These are phyloP conservation scores for Excalfactoria chinensis DNA, from an alignment of 2,113 vertebrate genomes.

Conservation along the genomic window DNA sequence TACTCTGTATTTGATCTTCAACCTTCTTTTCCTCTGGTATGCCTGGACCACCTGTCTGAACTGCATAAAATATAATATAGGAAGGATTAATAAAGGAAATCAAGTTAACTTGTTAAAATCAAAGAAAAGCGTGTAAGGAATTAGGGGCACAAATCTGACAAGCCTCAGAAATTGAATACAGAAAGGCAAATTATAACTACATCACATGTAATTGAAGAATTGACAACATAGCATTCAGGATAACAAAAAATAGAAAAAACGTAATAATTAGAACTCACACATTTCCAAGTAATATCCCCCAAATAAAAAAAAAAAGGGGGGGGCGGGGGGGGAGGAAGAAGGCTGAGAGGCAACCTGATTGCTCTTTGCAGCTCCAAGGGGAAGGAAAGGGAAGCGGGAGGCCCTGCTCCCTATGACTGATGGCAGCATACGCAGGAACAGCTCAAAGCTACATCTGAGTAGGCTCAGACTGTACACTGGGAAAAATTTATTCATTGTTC, in stretches of 20 bases:
- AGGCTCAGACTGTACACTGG: background rate
- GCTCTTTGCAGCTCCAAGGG: background rate
- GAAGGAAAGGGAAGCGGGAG: background rate
- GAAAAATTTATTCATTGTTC: background rate
- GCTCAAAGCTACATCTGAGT: background rate
- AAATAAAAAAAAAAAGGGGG: too few relatives aligned
- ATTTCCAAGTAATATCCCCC: background rate
- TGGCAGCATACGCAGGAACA: background rate
- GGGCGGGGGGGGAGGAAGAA: too few relatives aligned
- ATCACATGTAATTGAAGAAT: background rate
- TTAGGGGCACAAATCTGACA: background rate
- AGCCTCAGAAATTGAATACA: background rate
- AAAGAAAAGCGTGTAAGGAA: background rate
- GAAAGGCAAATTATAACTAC: background rate
- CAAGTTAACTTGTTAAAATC: background rate
- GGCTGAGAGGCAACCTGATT: background rate
- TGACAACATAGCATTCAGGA: background rate
- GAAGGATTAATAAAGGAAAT: slow-evolving; percentile 31
- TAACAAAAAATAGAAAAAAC: background rate
- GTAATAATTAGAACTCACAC: background rate
- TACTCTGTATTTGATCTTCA: slow-evolving; percentile 80
- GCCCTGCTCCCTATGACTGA: background rate
- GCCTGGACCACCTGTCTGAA: slow-evolving; percentile 79
- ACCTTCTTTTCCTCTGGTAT: slow-evolving; percentile 76
- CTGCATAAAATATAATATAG: slow-evolving; percentile 63